Base-by-base conservation (phyloP, 2,888 invertebrate species). In the Sminthurides aquaticus region DNA sequence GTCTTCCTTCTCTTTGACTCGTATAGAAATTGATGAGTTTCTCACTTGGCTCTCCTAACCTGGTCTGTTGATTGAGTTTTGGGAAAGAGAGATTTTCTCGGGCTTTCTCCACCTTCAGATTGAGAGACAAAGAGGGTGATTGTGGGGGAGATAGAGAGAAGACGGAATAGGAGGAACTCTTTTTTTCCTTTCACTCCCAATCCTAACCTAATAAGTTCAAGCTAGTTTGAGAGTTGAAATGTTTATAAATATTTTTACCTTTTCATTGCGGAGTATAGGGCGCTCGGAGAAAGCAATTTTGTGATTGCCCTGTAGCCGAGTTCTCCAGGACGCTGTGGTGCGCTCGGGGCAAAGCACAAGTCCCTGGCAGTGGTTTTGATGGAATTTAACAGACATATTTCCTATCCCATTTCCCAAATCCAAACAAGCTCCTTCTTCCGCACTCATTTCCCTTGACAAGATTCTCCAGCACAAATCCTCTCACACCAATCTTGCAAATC, bases 201-300 rank as follows among this genome's bases (percentile, higher is more conserved):
- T n/a, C n/a, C n/a, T n/a, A n/a, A n/a, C n/a, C n/a, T n/a, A n/a
- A n/a, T n/a, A n/a, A n/a, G n/a, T n/a, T n/a, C n/a, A n/a, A n/a
- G n/a, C n/a, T n/a, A n/a, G n/a, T n/a, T n/a, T n/a, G n/a, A n/a
- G n/a, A n/a, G n/a, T n/a, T n/a, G n/a, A 34, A 34, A 34, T 34
- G 15, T 34, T 34, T 5, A 34, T 15, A 34, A 34, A 34, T 34
- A 15, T 34, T 34, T 34, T 22, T 49, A 60, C 61, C 61, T 55
- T 61, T 55, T 61, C 61, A 55, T 61, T 61, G 5, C 55, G 54
- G 2, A 25, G n/a, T n/a, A 61, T 61, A 3, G 55, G 54, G 8
- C 61, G 54, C 18, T 22, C 29, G 3, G 61, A 61, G 22, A 61
- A 61, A 24, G 34, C 55, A 11, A 55, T 20, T 18, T 52, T 54